Percentiles rank a stretch among this genome's conserved stretches.
Conservation (phyloP, 2,888 invertebrate species). For the Synergus gifuensis region DNA sequence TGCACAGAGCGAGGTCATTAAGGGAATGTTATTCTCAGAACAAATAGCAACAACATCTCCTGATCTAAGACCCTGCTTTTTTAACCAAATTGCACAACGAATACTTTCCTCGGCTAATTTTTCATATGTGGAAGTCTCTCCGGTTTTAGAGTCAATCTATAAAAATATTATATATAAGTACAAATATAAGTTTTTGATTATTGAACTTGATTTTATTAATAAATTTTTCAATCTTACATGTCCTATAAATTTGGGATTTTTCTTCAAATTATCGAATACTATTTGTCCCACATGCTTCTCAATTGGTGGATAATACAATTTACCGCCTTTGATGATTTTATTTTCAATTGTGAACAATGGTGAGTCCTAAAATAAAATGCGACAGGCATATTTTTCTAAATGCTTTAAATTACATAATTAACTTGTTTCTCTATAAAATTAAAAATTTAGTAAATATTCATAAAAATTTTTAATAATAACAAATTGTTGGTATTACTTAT, state of each 20-base stretch:
- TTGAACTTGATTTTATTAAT: no score
- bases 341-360: constrained; percentile 1
- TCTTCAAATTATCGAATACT: constrained; percentile 55
- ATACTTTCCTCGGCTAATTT: constrained; percentile 26
- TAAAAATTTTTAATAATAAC: no score
- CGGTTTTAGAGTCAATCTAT: constrained; percentile 32
- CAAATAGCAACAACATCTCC: constrained; percentile 37
- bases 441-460: no score
- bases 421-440: no score
- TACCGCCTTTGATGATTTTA: background rate
- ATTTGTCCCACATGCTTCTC: constrained; percentile 21
- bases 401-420: no score
- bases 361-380: no score
- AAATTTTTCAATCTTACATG: constrained; percentile 53
- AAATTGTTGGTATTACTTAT: no score
- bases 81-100: constrained; percentile 44
- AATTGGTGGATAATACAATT: background rate
- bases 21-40: constrained; percentile 10
- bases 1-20: background rate
- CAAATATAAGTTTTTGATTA: no score
- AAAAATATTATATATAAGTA: background rate
- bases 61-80: constrained; percentile 34
- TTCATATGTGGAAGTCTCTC: constrained; percentile 28
- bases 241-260: constrained; percentile 55
- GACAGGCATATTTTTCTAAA: no score